Base-by-base conservation (phyloP, 2,888 invertebrate species). In the Schizaphis graminum region DNA sequence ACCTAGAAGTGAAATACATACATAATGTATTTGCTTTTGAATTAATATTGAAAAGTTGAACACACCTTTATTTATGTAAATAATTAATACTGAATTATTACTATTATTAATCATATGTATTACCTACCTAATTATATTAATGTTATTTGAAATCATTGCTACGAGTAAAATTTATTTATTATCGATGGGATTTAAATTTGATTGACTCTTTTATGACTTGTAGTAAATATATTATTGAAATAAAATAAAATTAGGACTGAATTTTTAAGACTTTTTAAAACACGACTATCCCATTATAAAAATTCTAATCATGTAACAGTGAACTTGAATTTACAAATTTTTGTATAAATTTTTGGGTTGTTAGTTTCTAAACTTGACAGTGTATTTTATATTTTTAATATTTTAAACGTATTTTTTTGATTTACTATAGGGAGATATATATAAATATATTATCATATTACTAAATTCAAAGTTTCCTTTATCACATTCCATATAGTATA, bases 291-390 rank as follows among this genome's bases (percentile, higher is more conserved):
- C 35, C 77, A 26, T 77, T 35, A 35, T 5, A 49, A 7, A 49
- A 91, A 77, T 90, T 90, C 26, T 13, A 41, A 77, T 91, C 91
- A 26, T 49, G 53, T 49, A 77, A 91, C 26, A 13, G 49, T 28
- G 35, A 26, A 7, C 24, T 35, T 49, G 47, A 67, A 91, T 77
- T 77, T 28, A 91, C 77, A 91, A 77, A 91, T 53, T 77, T 91
- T 91, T 91, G 26, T 35, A 53, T 91, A 49, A 88, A 91, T 77
- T 11, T 77, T 91, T 8, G 41, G 91, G 26, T 35, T 77, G 35
- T 91, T 21, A 35, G 47, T 49, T 67, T 90, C 28, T 67, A n/a
- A 1, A 47, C 47, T 77, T 47, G 35, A 53, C n/a, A 47, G 28
- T 35, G 24, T 56, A 35, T 88, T 88, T 67, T 67, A 35, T 35